Base-by-base conservation (phyloP, 2,113 vertebrate species). In the Climacteris rufus region DNA sequence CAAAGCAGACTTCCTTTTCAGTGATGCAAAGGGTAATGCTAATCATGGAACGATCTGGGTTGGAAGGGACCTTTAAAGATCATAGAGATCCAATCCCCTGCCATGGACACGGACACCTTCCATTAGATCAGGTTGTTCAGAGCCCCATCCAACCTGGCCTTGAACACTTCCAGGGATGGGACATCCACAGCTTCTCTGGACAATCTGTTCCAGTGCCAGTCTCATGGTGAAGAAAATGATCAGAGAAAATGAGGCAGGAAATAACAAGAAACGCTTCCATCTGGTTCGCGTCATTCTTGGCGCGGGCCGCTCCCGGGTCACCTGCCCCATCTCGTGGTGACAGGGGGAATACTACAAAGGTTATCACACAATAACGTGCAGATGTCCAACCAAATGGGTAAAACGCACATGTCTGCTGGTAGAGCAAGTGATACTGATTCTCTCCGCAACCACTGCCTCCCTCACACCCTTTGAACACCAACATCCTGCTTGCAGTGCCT, bases 271-370 rank as follows among this genome's bases (percentile, higher is more conserved):
- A 53, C 2, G 1, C 42, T 69, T 49, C 15, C 39, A 23, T 69
- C 10, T 27, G 18, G 4, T 49, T 53, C 2, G 1, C 7, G 19
- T 13, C 2, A 8, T 5, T 69, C 54, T 16, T 33, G 33, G 17
- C 4, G 2, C 30, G 13, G 17, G 57, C 33, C 12, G 5, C 30
- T 20, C 15, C 10, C 9, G 0, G 28, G 65, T n/a, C 84, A 35
- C 53, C 59, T 22, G 76, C 94, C 28, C 96, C 96, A 90, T 12
- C 97, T 95, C 7, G 68, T 33, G 96, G 97, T 37, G 63, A 40
- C 69, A 59, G 81, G 3, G 5, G 33, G 74, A 81, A 25, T 16
- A 82, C 13, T 10, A 16, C 28, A 20, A 68, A 56, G 24, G 19
- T 15, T 39, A 33, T 16, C 47, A 9, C 22, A 47, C 37, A 24